phyloP scores from a whole-genome alignment of 2,797 vertebrate genomes.

The Sebastes melanostomus region DNA sequence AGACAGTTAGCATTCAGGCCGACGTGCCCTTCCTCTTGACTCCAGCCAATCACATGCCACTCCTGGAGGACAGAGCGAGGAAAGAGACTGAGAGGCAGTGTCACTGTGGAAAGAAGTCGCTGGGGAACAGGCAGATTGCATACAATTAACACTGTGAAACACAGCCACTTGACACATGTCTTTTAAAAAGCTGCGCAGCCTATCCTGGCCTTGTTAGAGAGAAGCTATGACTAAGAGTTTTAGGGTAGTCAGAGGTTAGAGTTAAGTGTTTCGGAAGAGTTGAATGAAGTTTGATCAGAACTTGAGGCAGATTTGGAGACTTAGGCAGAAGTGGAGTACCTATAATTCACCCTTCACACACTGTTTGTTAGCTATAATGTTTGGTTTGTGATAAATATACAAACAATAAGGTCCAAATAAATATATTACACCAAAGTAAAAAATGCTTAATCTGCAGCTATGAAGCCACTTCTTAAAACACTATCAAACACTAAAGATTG shows the following conservation, averaged over 20 bases:
- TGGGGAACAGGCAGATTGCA: constrained; percentile 45
- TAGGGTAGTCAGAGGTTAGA: constrained; percentile 15
- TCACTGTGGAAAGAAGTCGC: constrained; percentile 22
- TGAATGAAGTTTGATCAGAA: neutral
- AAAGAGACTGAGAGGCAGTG: constrained; percentile 16
- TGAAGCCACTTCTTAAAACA: neutral
- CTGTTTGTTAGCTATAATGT: neutral
- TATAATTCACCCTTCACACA: neutral
- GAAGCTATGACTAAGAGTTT: constrained; percentile 14
- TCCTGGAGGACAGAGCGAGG: constrained; percentile 43
- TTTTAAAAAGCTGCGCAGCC: constrained; percentile 30
- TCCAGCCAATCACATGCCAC: constrained; percentile 55
- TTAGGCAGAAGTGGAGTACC: neutral
- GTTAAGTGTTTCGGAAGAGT: constrained; percentile 2
- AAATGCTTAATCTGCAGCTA: neutral
- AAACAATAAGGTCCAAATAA: neutral
- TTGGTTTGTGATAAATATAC: neutral
- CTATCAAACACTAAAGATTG: neutral
- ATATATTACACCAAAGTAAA: neutral
- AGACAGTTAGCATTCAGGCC: constrained; percentile 52
- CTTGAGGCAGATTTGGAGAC: neutral
- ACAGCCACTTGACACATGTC: constrained; percentile 48
- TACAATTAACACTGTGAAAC: constrained; percentile 58
- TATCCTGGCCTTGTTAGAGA: constrained; percentile 14
- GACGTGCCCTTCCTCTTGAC: constrained; percentile 49